phyloP scores from a whole-genome alignment of 2,888 invertebrate species.

The Amphipyra tragopoginis region DNA sequence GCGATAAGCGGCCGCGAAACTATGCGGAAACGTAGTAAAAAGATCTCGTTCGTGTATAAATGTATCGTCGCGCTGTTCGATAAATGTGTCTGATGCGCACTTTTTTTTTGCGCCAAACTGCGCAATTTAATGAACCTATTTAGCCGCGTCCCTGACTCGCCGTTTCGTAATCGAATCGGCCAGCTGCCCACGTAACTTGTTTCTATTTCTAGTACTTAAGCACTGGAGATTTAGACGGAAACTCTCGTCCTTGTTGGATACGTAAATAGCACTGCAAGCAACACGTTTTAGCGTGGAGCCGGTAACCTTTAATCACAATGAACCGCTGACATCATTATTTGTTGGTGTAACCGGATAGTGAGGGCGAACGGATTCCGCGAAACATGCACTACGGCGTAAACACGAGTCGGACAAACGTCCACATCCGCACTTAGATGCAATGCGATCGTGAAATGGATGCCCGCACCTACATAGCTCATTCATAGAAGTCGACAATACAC shows the following conservation, averaged over 20 bases:
- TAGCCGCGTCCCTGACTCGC: slow-evolving; percentile 78
- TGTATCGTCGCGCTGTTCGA: slow-evolving; percentile 81
- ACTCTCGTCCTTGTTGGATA: slow-evolving; percentile 72
- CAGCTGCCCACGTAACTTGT: slow-evolving; percentile 83
- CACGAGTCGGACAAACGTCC: slow-evolving; percentile 70
- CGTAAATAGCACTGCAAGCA: slow-evolving; percentile 64
- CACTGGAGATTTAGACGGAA: slow-evolving; percentile 74
- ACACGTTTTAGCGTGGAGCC: slow-evolving; percentile 59
- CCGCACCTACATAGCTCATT: slow-evolving; percentile 75
- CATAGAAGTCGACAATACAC: slow-evolving; percentile 76
- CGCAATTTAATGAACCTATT: slow-evolving; percentile 77
- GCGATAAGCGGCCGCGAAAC: slow-evolving; percentile 80
- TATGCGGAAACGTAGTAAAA: slow-evolving; percentile 87
- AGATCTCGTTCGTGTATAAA: slow-evolving; percentile 84
- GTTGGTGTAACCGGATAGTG: slow-evolving; percentile 81
- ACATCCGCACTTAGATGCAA: slow-evolving; percentile 78
- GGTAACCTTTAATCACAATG: slow-evolving; percentile 78
- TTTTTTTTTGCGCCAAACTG: slow-evolving; percentile 72
- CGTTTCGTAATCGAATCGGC: slow-evolving; percentile 74
- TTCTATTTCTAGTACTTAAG: slow-evolving; percentile 80
- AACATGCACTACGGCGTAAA: slow-evolving; percentile 76
- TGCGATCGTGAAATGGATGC: slow-evolving; percentile 74
- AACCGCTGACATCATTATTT: slow-evolving; percentile 86
- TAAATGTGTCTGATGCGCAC: slow-evolving; percentile 79
- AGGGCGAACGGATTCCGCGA: slow-evolving; percentile 78